These are phyloP conservation scores for Saccopteryx leptura DNA, from an alignment of 2,113 vertebrate species.

Conservation along the genomic window DNA sequence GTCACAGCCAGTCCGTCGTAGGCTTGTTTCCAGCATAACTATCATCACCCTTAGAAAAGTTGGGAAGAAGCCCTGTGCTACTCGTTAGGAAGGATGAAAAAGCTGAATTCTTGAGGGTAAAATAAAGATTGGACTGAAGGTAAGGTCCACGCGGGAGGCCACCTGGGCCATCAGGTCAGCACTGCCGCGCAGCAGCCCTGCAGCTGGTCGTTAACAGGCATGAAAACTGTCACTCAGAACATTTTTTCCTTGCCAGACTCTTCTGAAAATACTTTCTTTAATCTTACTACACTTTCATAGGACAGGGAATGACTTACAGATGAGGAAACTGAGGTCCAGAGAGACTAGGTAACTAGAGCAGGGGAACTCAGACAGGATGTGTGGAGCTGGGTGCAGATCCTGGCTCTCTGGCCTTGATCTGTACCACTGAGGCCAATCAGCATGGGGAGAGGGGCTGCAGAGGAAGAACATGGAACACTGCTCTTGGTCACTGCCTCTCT, in stretches of 20 bases:
- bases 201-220: not conserved
- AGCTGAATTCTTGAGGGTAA: not conserved
- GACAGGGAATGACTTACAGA: not conserved
- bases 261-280: not conserved
- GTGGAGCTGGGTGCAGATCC: not conserved
- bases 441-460: accelerated
- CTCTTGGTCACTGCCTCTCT: not conserved
- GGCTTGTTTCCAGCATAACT: not conserved
- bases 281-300: not conserved
- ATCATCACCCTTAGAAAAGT: not conserved
- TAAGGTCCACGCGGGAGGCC: not conserved
- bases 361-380: not conserved
- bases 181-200: not conserved
- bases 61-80: not conserved
- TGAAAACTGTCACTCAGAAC: not conserved
- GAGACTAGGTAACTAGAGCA: too few species aligned
- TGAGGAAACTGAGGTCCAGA: not conserved
- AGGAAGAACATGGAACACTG: too few species aligned
- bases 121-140: not conserved
- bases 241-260: not conserved
- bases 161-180: too few species aligned
- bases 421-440: not conserved
- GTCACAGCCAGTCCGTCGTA: too few species aligned
- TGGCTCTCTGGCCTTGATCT: not conserved
- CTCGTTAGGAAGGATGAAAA: not conserved